Conservation (phyloP, 2,113 vertebrate species). For the Oryzias celebensis region DNA sequence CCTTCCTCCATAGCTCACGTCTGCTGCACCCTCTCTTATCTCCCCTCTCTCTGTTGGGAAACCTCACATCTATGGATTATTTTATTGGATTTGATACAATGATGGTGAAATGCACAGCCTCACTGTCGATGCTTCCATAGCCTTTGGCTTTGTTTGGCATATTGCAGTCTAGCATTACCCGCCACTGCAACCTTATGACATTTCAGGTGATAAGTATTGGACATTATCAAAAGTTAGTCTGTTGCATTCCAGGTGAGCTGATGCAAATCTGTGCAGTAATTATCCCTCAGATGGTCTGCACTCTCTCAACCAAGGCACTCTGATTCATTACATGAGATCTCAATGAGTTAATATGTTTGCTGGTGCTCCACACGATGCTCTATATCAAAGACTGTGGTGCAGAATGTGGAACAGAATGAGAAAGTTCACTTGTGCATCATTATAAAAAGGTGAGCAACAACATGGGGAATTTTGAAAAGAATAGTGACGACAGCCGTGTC, state of each 20-base stretch:
- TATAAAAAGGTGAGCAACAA: constrained; percentile 26
- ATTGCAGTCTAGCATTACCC: constrained; percentile 20
- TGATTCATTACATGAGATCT: background rate
- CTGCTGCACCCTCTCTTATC: constrained; percentile 7
- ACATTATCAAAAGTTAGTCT: background rate
- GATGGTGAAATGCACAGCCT: background rate
- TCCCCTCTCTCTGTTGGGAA: constrained; percentile 20
- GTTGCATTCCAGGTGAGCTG: constrained; percentile 9
- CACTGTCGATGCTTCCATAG: constrained; percentile 14
- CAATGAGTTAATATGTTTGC: background rate
- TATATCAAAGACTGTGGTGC: constrained; percentile 10
- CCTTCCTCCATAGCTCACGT: constrained; percentile 7
- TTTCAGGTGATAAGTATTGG: background rate
- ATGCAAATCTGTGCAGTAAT: background rate
- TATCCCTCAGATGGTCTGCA: background rate
- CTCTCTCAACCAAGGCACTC: background rate
- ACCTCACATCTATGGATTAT: constrained; percentile 51
- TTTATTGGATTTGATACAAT: constrained; percentile 39
- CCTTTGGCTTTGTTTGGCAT: constrained; percentile 12
- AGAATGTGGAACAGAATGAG: constrained; percentile 37
- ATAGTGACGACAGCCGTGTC: constrained; percentile 39
- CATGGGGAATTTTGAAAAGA: constrained; percentile 34
- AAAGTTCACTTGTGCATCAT: constrained; percentile 36
- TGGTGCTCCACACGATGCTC: constrained; percentile 9
- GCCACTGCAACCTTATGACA: constrained; percentile 20